Base-by-base conservation (phyloP, 1,140 invertebrate species). In the Drosophila leontia region DNA sequence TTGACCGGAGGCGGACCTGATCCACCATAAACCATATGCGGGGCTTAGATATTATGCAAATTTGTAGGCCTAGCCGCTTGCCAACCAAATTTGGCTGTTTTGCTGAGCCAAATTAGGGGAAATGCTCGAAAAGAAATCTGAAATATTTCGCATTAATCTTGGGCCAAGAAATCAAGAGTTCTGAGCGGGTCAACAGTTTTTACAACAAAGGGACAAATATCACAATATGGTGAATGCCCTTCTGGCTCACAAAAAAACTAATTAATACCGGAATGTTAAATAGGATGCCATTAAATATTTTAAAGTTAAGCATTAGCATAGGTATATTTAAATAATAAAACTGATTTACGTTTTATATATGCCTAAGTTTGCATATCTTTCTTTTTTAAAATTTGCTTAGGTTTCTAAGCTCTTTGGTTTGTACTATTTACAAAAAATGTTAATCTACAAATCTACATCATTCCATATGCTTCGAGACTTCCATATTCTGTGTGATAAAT, bases 131-230 rank as follows among this genome's bases (percentile, higher is more conserved):
- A 34, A 72, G 37, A 72, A 72, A 72, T 60, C 55, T 11, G 3
- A 59, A n/a, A 42, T 42, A 51, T 60, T 72, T 51, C 67, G 45
- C 67, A 72, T 60, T 15, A 72, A 72, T 72, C 69, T 72, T 13
- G 0, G 9, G 37, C 15, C 13, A 35, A 70, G 34, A 39, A 47
- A 35, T 47, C 29, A 39, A 48, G 26, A 35, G 44, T 50, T 72
- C 45, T 37, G 32, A n/a, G 0, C 32, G 26, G 61, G 39, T 44
- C 47, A 19, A 13, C 15, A 11, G 13, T 9, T 17, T 32, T 47
- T 23, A 32, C 23, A 26, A 26, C 23, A 17, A 56, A 37, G 58
- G 34, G 32, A 34, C 23, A 2, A 7, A n/a, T 5, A 12, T 26
- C 6, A n/a, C 35, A 8, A 12, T 34, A n/a, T 65, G 56, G 58